Evolutionary conservation across 2,888 invertebrate genomes (phyloP).

Genomic region (Allacma fusca): DNA sequence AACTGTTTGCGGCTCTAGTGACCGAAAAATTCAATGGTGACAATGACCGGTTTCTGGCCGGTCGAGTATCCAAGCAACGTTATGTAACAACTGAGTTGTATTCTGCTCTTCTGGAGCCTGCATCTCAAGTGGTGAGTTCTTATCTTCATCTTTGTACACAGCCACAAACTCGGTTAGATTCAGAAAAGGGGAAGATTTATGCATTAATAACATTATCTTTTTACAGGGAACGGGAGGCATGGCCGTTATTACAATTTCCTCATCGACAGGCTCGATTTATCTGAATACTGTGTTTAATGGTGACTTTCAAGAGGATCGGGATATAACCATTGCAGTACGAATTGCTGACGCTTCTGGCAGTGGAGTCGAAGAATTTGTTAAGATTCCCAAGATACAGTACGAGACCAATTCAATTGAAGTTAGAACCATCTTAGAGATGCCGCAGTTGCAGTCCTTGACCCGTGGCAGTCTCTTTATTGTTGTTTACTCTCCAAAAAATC

Average conservation of each 20-base stretch:
- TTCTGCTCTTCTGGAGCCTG: conserved; percentile 77
- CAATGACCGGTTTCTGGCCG: conserved; percentile 63
- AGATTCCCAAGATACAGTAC: conserved; percentile 60
- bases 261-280: conserved; percentile 76
- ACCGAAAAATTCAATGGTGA: conserved; percentile 73
- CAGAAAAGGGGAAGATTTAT: too few species aligned
- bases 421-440: conserved; percentile 77
- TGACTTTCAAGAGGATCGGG: conserved; percentile 68
- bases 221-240: conserved; percentile 76
- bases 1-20: conserved; percentile 78
- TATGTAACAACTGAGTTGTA: conserved; percentile 80
- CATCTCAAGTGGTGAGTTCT: conserved; percentile 63
- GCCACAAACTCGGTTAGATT: too few species aligned
- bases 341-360: conserved; percentile 59
- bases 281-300: conserved; percentile 84
- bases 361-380: conserved; percentile 59
- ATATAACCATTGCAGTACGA: conserved; percentile 58
- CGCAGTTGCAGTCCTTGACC: conserved; percentile 78
- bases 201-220: too few species aligned
- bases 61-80: conserved; percentile 62
- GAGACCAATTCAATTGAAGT: conserved; percentile 76
- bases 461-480: conserved; percentile 78
- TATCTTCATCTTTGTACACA: too few species aligned
- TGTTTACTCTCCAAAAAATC: conserved; percentile 74
- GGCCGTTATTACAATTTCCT: conserved; percentile 82